phyloP scores from a whole-genome alignment of 2,888 invertebrate genomes.

The Atethmia centrago region DNA sequence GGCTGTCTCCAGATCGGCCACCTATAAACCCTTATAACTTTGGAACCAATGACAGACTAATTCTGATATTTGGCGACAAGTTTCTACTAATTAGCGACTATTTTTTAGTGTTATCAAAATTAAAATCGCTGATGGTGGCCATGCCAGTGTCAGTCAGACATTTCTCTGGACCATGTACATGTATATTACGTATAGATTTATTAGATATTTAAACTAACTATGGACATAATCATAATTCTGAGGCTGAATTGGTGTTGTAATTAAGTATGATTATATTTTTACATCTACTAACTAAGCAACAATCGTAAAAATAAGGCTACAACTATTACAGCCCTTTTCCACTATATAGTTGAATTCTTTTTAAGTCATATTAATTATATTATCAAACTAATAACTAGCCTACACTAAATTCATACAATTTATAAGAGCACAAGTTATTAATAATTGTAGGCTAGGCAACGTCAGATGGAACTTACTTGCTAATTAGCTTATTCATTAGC shows the following conservation, averaged over 20 bases:
- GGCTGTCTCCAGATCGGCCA: too few relatives aligned
- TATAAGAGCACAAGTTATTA: conserved; percentile 45
- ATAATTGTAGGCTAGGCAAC: conserved; percentile 30
- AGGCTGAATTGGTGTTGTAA: conserved; percentile 32
- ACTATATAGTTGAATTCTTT: conserved; percentile 44
- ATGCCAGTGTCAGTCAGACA: neutral
- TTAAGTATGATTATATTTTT: conserved; percentile 31
- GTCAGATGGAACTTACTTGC: conserved; percentile 14
- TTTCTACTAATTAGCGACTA: neutral
- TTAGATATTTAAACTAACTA: conserved; percentile 4
- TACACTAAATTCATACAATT: conserved; percentile 26
- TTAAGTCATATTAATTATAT: conserved; percentile 34
- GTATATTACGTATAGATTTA: neutral
- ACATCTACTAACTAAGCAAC: conserved; percentile 65
- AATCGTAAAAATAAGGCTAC: conserved; percentile 65
- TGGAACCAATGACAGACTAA: neutral
- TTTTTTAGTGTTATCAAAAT: neutral
- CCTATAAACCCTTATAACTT: too few relatives aligned
- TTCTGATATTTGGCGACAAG: neutral
- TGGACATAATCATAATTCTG: conserved; percentile 20
- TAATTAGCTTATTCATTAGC: conserved; percentile 28
- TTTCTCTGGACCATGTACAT: neutral
- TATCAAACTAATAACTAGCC: conserved; percentile 50
- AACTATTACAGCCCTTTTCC: conserved; percentile 62
- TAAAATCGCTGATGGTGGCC: neutral